Evolutionary conservation across 2,888 invertebrate genomes (phyloP).

Genomic region (Hyalella azteca): DNA sequence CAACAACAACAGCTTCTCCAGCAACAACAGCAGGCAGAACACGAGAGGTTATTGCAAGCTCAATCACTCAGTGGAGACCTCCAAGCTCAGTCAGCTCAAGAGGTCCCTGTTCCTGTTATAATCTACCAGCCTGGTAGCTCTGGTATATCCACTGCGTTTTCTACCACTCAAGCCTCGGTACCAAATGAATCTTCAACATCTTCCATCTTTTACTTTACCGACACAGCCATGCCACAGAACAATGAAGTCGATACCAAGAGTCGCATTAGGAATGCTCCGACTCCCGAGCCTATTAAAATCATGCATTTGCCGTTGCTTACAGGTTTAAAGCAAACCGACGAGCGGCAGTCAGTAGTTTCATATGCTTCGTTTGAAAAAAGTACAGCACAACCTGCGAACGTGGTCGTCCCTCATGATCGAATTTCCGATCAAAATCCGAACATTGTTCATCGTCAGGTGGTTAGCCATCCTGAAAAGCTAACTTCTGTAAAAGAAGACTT

Average conservation of each 20-base stretch:
- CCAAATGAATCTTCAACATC: neutral
- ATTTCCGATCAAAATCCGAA: no score
- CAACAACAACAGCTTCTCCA: constrained; percentile 12
- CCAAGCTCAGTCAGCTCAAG: neutral
- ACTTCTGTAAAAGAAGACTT: no score
- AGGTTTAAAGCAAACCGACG: neutral
- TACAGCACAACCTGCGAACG: no score
- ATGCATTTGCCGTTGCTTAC: neutral
- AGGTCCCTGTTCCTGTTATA: neutral
- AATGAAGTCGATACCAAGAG: neutral
- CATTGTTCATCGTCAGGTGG: no score
- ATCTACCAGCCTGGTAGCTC: neutral
- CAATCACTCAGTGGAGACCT: neutral
- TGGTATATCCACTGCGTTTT: neutral
- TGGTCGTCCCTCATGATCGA: no score
- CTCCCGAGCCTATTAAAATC: neutral
- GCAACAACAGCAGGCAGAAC: constrained; percentile 5
- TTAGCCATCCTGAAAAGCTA: no score
- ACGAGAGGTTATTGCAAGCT: neutral
- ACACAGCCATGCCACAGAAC: neutral
- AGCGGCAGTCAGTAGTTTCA: no score
- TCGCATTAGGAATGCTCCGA: neutral
- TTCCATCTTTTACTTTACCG: neutral
- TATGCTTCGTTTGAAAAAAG: no score
- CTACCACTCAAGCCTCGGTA: neutral